A percentile compares a stretch with the other conserved stretches of the same genome.
These are phyloP conservation scores for Ctenopoma multispine DNA, from an alignment of 2,797 vertebrate genomes.

Conservation along the genomic window DNA sequence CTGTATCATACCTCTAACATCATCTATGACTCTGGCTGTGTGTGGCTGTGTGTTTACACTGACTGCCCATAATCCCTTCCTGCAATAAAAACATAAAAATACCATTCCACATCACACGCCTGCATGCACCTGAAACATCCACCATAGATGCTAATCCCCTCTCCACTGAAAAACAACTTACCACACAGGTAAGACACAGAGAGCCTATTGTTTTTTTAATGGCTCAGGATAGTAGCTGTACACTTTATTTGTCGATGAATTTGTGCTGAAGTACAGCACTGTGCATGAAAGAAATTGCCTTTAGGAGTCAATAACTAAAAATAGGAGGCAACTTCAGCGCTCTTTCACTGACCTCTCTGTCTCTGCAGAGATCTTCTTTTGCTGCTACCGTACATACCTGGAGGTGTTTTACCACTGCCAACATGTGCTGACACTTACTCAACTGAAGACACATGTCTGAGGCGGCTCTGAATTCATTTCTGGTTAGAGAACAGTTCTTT, in stretches of 20 bases:
- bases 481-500: background rate
- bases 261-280: conserved; percentile 58
- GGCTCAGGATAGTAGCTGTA: conserved; percentile 49
- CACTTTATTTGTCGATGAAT: too few relatives aligned
- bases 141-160: conserved; percentile 17
- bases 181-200: conserved; percentile 29
- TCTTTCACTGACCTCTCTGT: conserved; percentile 47
- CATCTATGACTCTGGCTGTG: conserved; percentile 36
- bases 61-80: conserved; percentile 38
- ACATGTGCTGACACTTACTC: background rate
- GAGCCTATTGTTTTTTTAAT: conserved; percentile 31
- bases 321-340: conserved; percentile 27
- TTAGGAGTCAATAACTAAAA: conserved; percentile 42
- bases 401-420: conserved; percentile 10
- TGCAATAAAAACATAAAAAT: conserved; percentile 58
- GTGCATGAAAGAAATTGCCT: conserved; percentile 32
- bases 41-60: conserved; percentile 49
- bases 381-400: conserved; percentile 13
- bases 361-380: conserved; percentile 33
- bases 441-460: conserved; percentile 3
- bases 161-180: conserved; percentile 2
- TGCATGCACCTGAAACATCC: conserved; percentile 51
- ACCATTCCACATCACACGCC: conserved; percentile 39
- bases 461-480: conserved; percentile 6
- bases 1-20: conserved; percentile 2